A percentile compares a stretch with the other conserved stretches of the same genome.
phyloP scores from a whole-genome alignment of 2,888 invertebrate species.

The Oscheius sp. region DNA sequence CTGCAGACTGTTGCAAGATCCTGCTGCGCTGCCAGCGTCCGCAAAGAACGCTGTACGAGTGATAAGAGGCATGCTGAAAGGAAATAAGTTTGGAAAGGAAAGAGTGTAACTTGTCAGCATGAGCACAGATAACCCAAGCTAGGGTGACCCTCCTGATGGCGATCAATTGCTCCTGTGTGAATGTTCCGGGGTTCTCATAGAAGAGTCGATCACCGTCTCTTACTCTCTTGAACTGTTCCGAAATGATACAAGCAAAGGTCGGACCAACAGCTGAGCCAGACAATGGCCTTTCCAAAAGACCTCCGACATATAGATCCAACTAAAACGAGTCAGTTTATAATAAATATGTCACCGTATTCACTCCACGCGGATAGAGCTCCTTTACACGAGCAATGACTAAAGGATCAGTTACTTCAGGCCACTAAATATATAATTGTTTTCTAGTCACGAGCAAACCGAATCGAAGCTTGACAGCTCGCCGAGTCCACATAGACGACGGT shows the following conservation, averaged over 20 bases:
- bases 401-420: conserved; percentile 61
- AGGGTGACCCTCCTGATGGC: conserved; percentile 43
- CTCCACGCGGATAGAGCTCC: conserved; percentile 49
- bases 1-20: conserved; percentile 60
- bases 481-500: conserved; percentile 86
- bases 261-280: conserved; percentile 72
- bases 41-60: conserved; percentile 42
- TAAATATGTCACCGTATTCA: conserved; percentile 39
- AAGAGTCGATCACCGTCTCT: conserved; percentile 72
- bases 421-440: conserved; percentile 29
- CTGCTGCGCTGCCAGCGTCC: conserved; percentile 47
- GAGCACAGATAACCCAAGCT: conserved; percentile 53
- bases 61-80: conserved; percentile 42
- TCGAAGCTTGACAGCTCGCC: conserved; percentile 74
- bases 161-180: conserved; percentile 57
- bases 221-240: conserved; percentile 73
- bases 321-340: conserved; percentile 13
- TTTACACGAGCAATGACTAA: conserved; percentile 59
- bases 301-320: conserved; percentile 74
- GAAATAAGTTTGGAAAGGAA: not conserved
- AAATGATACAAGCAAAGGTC: conserved; percentile 73
- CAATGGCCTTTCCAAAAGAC: conserved; percentile 72
- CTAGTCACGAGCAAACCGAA: not conserved
- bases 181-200: conserved; percentile 56
- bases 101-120: conserved; percentile 47